Evolutionary conservation across 2,797 vertebrate species (phyloP).

Genomic region (Pangasius mekongensis): DNA sequence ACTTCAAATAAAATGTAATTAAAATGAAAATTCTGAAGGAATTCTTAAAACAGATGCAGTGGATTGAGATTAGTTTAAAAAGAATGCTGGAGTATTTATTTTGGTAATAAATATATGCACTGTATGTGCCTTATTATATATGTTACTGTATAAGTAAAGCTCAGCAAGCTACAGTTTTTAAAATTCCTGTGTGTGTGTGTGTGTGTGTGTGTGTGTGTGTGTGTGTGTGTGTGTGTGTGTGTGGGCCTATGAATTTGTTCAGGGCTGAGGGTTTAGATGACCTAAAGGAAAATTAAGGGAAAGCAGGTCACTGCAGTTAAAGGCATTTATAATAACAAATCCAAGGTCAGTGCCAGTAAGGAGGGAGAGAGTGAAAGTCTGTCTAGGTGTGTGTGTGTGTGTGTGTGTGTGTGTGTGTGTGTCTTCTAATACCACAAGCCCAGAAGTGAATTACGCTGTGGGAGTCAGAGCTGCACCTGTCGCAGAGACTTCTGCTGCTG

Average conservation of each 20-base stretch:
- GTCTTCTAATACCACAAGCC: slow-evolving; percentile 49
- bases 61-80: background rate
- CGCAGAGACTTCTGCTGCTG: slow-evolving; percentile 57
- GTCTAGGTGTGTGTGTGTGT: slow-evolving; percentile 27
- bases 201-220: slow-evolving; percentile 17
- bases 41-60: background rate
- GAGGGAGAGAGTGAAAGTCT: slow-evolving; percentile 31
- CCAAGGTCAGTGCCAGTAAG: slow-evolving; percentile 77
- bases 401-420: slow-evolving; percentile 31
- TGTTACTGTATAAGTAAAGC: background rate
- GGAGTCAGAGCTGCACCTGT: slow-evolving; percentile 61
- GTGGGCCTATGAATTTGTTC: slow-evolving; percentile 20
- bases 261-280: background rate
- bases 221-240: slow-evolving; percentile 6
- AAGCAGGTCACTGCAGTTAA: slow-evolving; percentile 37
- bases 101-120: too few relatives aligned
- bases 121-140: background rate
- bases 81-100: background rate
- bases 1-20: background rate
- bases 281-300: slow-evolving; percentile 29
- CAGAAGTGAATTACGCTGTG: slow-evolving; percentile 59
- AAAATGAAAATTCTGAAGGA: background rate
- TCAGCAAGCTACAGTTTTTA: background rate
- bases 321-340: slow-evolving; percentile 52
- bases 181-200: background rate